Percentiles rank a stretch among this genome's conserved stretches.
phyloP scores from a whole-genome alignment of 2,113 vertebrate species.

The Bambusicola thoracicus region DNA sequence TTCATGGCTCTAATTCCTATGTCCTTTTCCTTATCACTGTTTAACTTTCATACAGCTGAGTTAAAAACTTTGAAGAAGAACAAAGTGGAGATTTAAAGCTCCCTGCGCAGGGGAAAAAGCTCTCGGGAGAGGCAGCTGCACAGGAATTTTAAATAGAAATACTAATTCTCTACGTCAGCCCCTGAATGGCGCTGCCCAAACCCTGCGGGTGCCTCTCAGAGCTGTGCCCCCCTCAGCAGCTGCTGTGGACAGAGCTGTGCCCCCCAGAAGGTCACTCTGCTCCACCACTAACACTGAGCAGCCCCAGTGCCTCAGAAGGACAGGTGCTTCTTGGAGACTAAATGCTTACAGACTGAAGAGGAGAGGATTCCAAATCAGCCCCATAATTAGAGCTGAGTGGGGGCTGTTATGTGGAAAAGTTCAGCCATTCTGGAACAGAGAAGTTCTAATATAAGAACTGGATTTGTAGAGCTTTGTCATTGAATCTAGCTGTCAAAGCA shows the following conservation, averaged over 20 bases:
- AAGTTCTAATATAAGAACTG: neutral
- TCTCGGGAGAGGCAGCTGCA: neutral
- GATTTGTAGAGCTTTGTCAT: neutral
- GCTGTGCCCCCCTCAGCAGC: too few species aligned
- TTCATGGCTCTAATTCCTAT: neutral
- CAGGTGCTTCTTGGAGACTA: too few species aligned
- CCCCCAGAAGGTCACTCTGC: too few species aligned
- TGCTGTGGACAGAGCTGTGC: too few species aligned
- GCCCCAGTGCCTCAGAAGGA: too few species aligned
- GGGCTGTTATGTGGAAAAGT: neutral
- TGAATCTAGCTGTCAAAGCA: neutral
- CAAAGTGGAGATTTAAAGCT: neutral
- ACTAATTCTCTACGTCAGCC: neutral
- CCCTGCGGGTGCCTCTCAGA: neutral
- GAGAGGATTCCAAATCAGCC: neutral
- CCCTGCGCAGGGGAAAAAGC: neutral
- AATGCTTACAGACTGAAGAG: neutral
- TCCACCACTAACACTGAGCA: too few species aligned
- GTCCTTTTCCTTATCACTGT: neutral
- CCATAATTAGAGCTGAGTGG: neutral
- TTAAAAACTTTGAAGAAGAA: neutral
- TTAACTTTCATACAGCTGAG: neutral
- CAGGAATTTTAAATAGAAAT: neutral
- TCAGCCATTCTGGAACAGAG: neutral
- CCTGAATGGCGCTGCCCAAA: fast-evolving